These are phyloP conservation scores for Heliocidaris tuberculata DNA, from an alignment of 35 echinoderm and acorn worm genomes.

Conservation along the genomic window DNA sequence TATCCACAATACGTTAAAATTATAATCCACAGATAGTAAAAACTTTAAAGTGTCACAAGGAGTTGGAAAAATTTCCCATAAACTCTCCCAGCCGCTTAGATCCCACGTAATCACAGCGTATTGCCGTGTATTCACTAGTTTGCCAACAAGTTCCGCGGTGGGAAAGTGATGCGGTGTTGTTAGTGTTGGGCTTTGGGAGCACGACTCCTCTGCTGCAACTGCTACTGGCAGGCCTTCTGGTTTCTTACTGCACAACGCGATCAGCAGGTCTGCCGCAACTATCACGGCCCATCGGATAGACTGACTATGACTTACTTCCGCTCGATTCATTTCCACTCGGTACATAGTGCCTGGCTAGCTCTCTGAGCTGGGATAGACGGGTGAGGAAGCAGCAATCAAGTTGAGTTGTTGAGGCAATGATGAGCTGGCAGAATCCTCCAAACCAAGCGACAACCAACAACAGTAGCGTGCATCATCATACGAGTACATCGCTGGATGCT, in stretches of 20 bases:
- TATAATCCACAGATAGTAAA: neutral
- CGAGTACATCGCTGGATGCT: neutral
- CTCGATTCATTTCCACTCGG: constrained; percentile 42
- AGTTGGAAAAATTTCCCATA: neutral
- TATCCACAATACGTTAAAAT: neutral
- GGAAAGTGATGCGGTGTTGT: constrained; percentile 20
- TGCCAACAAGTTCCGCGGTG: neutral
- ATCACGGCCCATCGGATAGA: constrained; percentile 44
- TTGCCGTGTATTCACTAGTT: neutral
- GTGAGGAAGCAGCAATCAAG: constrained; percentile 45
- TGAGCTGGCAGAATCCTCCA: constrained; percentile 40
- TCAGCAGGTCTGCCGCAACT: constrained; percentile 41
- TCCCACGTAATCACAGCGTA: constrained; percentile 24
- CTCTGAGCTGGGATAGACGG: neutral
- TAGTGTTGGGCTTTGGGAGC: neutral
- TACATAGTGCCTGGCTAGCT: constrained; percentile 49
- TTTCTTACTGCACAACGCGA: constrained; percentile 41
- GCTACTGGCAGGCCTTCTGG: neutral
- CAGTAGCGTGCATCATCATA: neutral
- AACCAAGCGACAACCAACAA: neutral
- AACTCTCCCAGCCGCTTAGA: neutral
- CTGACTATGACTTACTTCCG: constrained; percentile 47
- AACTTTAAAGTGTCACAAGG: neutral
- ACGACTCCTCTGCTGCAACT: constrained; percentile 6
- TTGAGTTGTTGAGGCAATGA: constrained; percentile 19